Evolutionary conservation across 2,888 invertebrate genomes (phyloP), one percentile per base, ranked within the genome.

Genomic region (Plagodis dolabraria): DNA sequence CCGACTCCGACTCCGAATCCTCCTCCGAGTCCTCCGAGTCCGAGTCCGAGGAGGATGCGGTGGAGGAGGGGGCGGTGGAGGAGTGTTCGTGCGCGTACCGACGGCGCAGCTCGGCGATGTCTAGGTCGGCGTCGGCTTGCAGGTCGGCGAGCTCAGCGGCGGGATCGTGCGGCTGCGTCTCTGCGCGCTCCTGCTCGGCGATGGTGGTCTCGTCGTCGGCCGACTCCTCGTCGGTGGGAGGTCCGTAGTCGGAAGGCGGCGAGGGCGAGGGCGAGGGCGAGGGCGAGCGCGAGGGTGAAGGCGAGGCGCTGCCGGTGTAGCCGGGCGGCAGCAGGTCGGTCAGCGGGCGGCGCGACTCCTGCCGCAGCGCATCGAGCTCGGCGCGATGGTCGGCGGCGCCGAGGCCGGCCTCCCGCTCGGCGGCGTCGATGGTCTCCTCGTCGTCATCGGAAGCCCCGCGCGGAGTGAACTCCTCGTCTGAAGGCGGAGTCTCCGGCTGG

Each of bases 371-470:
- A 73, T 96, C 97, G 33, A 99, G 94, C 93, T 99, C 99, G 76
- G 94, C 95, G 70, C 93, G 93, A 61, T 84, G 85, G 71, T 93
- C 83, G 73, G 92, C 93, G 66, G 94, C 94, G 74, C 90, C 92
- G 60, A 79, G 76, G 68, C 89, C 93, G 70, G 94, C 94, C 77
- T 95, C 95, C 70, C 94, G 95, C 84, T 97, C 97, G 60, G 96
- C 96, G 81, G 96, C 96, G 35, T 96, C 98, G 78, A 98, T 98
- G 33, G 98, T 98, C 90, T 98, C 98, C 90, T 99, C 98, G 86
- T 98, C 98, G 88, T 98, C 97, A 71, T 94, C 95, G 76, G 95
- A 95, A 47, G 94, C 95, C 70, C 92, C 94, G 72, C 87, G 86
- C 55, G 98, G 98, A 78, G 96, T 94, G 93, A 98, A 98, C 85